Evolutionary conservation across 2,888 invertebrate species (phyloP), one percentile per base, ranked within the genome.

Genomic region (Nomada flava): DNA sequence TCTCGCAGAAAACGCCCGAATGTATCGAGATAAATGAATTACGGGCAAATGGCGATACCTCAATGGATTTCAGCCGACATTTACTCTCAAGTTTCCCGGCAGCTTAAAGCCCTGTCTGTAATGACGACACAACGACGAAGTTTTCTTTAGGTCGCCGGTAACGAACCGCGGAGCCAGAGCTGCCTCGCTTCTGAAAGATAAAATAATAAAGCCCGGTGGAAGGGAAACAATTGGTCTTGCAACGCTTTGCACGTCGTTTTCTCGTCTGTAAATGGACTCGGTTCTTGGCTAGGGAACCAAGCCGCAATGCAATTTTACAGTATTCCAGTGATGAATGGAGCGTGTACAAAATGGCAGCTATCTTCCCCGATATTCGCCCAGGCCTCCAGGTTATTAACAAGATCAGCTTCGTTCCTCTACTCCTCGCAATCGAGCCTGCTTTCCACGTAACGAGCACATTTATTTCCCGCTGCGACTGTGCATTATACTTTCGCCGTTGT

Each of bases 271-370:
- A 53, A 73, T 67, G 64, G 65, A 65, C 64, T 52, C 68, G 72
- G 42, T 63, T 55, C 50, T 50, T 47, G 47, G 20, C 65, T 59
- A 11, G 15, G 47, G 57, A 74, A 75, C 84, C 83, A 76, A 84
- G 52, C 81, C 55, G 82, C 85, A 82, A 87, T 77, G 79, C 88
- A 87, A 87, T 89, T 90, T 89, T 84, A 83, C 85, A 84, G 76
- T 78, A 65, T 75, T 78, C 71, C 65, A 84, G 80, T 80, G 85
- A 86, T 78, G 82, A 83, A 84, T 69, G 86, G 65, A 79, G 79
- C 77, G 80, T 77, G 76, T 42, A 81, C 78, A 81, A 77, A 52
- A 64, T 74, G 79, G 67, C 82, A 62, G 79, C 60, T 63, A 79
- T 77, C 82, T 82, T 63, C 73, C 50, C 53, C 76, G 73, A 67